A percentile compares a stretch with the other conserved stretches of the same genome.
Evolutionary conservation across 2,888 invertebrate species (phyloP).

Genomic region (Hirtodrosophila confusa): DNA sequence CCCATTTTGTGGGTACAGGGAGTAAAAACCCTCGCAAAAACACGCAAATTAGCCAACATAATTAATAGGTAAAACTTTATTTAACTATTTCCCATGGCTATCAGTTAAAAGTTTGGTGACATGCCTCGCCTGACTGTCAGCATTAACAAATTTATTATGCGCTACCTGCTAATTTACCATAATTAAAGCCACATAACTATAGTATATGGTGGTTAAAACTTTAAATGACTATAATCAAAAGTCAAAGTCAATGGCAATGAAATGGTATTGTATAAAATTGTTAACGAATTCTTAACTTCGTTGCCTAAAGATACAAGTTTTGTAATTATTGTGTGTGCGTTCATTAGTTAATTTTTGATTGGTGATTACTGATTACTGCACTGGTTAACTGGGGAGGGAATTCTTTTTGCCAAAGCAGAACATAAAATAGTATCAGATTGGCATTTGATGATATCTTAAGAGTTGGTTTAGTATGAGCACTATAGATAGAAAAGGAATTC

Average conservation of each 20-base stretch:
- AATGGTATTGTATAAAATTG: conserved; percentile 10
- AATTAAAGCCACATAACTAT: conserved; percentile 29
- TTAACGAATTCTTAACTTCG: conserved; percentile 14
- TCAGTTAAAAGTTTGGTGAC: conserved; percentile 19
- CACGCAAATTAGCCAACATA: not conserved
- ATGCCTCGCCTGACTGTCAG: conserved; percentile 9
- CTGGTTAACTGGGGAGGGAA: too few relatives aligned
- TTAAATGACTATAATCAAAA: conserved; percentile 30
- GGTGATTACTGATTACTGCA: conserved; percentile 3
- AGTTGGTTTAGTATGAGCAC: too few relatives aligned
- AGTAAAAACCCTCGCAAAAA: not conserved
- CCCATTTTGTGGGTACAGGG: too few relatives aligned
- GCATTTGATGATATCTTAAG: too few relatives aligned
- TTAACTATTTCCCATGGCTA: conserved; percentile 22
- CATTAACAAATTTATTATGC: conserved; percentile 19
- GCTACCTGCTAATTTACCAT: conserved; percentile 33
- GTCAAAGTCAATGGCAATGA: conserved; percentile 49
- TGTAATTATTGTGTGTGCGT: conserved; percentile 39
- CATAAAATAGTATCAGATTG: too few relatives aligned
- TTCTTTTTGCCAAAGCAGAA: too few relatives aligned
- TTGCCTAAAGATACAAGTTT: not conserved
- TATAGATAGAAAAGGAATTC: too few relatives aligned
- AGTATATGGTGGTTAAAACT: not conserved
- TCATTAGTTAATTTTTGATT: conserved; percentile 22
- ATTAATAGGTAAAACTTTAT: not conserved